These are phyloP conservation scores for Pachypeltis micranthus DNA, from an alignment of 1,140 invertebrate genomes.

Conservation along the genomic window DNA sequence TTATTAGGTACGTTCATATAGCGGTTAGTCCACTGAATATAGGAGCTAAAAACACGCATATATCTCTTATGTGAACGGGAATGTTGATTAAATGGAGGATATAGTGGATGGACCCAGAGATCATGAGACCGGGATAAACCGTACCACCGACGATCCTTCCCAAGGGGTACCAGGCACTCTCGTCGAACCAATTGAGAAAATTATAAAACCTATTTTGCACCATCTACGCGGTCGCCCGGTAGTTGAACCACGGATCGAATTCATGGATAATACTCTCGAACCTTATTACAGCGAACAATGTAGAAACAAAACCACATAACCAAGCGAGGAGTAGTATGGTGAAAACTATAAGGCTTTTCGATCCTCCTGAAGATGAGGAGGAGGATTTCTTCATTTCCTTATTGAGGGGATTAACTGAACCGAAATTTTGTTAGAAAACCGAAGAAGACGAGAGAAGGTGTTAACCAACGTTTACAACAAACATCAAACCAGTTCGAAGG, in stretches of 20 bases:
- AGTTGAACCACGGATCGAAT: slow-evolving; percentile 99
- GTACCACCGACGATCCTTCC: slow-evolving; percentile 92
- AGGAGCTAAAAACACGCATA: slow-evolving; percentile 98
- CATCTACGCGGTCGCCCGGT: slow-evolving; percentile 97
- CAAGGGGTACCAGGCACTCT: slow-evolving; percentile 97
- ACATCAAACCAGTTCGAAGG: neutral
- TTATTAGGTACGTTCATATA: slow-evolving; percentile 92
- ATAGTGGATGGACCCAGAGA: slow-evolving; percentile 94
- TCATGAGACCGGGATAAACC: slow-evolving; percentile 96
- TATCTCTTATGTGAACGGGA: slow-evolving; percentile 94
- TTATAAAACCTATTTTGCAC: slow-evolving; percentile 99
- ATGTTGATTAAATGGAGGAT: slow-evolving; percentile 86
- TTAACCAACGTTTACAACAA: slow-evolving; percentile 3
- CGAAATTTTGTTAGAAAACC: neutral
- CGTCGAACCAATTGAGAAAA: slow-evolving; percentile 99
- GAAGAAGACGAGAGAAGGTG: neutral
- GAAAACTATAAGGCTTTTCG: slow-evolving; percentile 72
- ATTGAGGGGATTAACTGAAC: neutral
- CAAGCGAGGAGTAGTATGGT: slow-evolving; percentile 86
- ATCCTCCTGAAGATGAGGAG: slow-evolving; percentile 29
- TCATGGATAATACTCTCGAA: slow-evolving; percentile 99
- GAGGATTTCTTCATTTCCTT: slow-evolving; percentile 21
- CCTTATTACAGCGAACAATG: slow-evolving; percentile 95
- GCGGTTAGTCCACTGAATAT: slow-evolving; percentile 97
- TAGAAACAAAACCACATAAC: slow-evolving; percentile 92